Base-by-base conservation (phyloP, 2,888 invertebrate species). In the Nezara viridula region DNA sequence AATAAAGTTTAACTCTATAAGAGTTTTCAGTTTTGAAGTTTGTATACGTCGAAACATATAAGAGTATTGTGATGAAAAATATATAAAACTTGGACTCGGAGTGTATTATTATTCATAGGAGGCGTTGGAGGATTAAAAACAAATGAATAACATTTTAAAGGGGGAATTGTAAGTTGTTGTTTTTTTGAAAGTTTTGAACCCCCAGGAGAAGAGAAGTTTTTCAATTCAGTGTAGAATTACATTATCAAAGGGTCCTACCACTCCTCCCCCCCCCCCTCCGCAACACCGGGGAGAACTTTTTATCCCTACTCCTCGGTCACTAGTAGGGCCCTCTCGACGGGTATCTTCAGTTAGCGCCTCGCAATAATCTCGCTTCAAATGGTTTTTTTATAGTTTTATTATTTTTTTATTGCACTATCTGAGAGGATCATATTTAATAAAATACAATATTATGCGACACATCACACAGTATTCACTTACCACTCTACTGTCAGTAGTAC, bases 141-240 rank as follows among this genome's bases (percentile, higher is more conserved):
- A 81, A 47, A 81, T 81, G 66, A 73, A 73, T 73, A 73, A 73
- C 66, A 73, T 73, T 73, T n/a, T 73, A 37, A 73, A 73, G 66
- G 66, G 66, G 7, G 66, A 73, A 73, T 73, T 73, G 66, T 37
- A 44, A 81, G 7, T 47, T 81, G 81, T 44, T 47, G 9, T 40
- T 81, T 77, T 6, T 21, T 19, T 50, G 16, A 12, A 73, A 73
- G 19, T 32, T 73, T 32, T 73, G 66, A 73, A 73, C 16, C 81
- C 81, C 81, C 81, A 44, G 44, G 81, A 47, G 66, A 12, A 32
- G 66, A 44, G 81, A 81, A 81, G 81, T 81, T 81, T 81, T 81
- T 81, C 81, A 81, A 81, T 81, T n/a, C 81, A 81, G 44, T 47
- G 81, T 81, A 81, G 81, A 81, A 81, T 81, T 47, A 81, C 81